Percentiles rank a stretch among this genome's conserved stretches.
Conservation (phyloP, 2,888 invertebrate species). For the Spilarctia lutea region DNA sequence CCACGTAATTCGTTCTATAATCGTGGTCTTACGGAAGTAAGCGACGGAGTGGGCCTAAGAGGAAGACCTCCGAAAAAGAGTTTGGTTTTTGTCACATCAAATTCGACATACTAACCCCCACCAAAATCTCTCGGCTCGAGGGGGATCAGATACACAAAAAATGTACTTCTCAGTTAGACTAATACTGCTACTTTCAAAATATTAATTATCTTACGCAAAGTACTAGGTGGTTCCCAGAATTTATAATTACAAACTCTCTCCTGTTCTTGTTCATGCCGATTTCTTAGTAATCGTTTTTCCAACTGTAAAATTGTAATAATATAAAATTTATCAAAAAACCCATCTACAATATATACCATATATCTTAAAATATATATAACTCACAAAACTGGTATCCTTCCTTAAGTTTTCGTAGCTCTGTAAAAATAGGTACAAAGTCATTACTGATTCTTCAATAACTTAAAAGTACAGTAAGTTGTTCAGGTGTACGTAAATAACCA, state of each 20-base stretch:
- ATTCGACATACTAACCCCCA: background rate
- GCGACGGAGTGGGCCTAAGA: no score
- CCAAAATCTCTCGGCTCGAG: background rate
- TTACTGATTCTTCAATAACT: background rate
- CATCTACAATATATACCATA: background rate
- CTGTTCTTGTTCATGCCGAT: constrained; percentile 58
- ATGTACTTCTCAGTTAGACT: background rate
- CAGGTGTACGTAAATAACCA: no score
- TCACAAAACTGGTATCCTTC: constrained; percentile 64
- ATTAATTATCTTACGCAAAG: constrained; percentile 66
- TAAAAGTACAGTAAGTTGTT: background rate
- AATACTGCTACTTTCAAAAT: background rate
- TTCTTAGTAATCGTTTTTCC: constrained; percentile 70
- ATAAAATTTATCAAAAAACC: background rate
- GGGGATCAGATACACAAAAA: background rate
- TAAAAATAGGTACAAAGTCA: constrained; percentile 36
- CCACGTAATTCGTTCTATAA: no score
- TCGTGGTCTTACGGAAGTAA: no score
- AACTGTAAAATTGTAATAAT: constrained; percentile 54
- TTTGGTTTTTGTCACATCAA: no score
- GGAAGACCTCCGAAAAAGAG: no score
- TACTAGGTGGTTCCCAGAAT: constrained; percentile 79
- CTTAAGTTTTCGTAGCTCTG: constrained; percentile 74
- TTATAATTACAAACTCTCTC: constrained; percentile 74
- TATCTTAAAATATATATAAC: constrained; percentile 39